phyloP scores from a whole-genome alignment of 2,888 invertebrate genomes.

The Dichetophora obliterata region DNA sequence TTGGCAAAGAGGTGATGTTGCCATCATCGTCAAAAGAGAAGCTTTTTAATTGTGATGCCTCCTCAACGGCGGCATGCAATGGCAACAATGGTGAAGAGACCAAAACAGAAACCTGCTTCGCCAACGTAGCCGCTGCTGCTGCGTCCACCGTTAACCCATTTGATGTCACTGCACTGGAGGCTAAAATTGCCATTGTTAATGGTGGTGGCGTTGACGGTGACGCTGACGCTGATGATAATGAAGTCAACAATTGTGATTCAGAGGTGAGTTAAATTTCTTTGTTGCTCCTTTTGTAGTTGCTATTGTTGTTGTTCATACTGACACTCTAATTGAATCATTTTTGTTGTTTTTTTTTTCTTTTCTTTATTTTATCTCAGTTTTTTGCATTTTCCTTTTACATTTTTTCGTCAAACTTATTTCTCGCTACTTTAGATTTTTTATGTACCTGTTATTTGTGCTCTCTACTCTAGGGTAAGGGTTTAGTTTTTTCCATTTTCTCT shows the following conservation, averaged over 20 bases:
- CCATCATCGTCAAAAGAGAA: constrained; percentile 65
- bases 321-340: constrained; percentile 13
- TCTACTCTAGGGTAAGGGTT: constrained; percentile 4
- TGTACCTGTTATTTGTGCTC: constrained; percentile 40
- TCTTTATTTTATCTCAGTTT: constrained; percentile 7
- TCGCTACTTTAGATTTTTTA: constrained; percentile 27
- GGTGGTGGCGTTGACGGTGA: constrained; percentile 36
- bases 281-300: constrained; percentile 12
- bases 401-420: constrained; percentile 50
- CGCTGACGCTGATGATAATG: constrained; percentile 43
- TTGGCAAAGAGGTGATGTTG: constrained; percentile 64
- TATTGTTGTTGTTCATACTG: not conserved
- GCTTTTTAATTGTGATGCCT: constrained; percentile 58
- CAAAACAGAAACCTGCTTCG: not conserved
- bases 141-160: constrained; percentile 25
- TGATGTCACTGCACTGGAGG: constrained; percentile 28
- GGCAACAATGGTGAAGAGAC: not conserved
- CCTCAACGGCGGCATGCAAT: constrained; percentile 37
- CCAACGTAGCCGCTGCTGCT: not conserved
- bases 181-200: constrained; percentile 42
- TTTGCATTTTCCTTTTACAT: constrained; percentile 29
- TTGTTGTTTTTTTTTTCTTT: constrained; percentile 22
- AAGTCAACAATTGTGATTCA: constrained; percentile 51
- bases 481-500: constrained; percentile 46
- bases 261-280: constrained; percentile 55